phyloP scores from a whole-genome alignment of 2,888 invertebrate species.

The Orthonevra nobilis region DNA sequence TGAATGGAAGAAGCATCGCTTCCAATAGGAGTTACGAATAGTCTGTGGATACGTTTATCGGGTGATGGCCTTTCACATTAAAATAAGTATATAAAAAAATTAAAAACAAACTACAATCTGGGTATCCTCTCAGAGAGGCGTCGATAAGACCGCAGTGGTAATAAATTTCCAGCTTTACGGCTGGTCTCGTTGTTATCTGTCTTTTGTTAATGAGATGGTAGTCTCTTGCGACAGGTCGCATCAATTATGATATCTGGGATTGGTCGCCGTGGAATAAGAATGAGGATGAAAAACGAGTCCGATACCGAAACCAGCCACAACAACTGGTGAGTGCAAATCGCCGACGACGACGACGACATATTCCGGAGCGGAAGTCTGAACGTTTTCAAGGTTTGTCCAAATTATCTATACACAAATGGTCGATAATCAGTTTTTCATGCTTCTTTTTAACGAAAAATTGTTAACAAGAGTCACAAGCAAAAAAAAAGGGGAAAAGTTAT shows the following conservation, averaged over 20 bases:
- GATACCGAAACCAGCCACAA: too few species aligned
- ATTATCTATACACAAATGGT: too few species aligned
- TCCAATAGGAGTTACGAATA: constrained; percentile 50
- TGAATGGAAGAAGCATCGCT: constrained; percentile 45
- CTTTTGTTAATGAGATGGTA: constrained; percentile 66
- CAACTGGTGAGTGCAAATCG: too few species aligned
- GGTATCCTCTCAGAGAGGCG: constrained; percentile 56
- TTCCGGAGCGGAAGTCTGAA: too few species aligned
- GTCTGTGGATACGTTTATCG: constrained; percentile 60
- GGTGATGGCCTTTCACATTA: constrained; percentile 50
- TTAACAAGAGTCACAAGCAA: too few species aligned
- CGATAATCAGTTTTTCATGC: too few species aligned
- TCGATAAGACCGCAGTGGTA: constrained; percentile 62
- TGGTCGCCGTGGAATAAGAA: neutral
- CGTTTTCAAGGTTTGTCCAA: too few species aligned
- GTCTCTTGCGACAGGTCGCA: constrained; percentile 61
- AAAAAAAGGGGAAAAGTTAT: too few species aligned
- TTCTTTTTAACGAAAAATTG: too few species aligned
- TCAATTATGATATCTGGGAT: constrained; percentile 44
- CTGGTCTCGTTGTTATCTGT: constrained; percentile 59
- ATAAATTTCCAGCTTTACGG: constrained; percentile 66
- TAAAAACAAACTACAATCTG: constrained; percentile 1
- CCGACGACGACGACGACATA: too few species aligned
- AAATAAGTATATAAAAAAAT: constrained; percentile 12
- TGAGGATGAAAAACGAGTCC: too few species aligned